A percentile compares a stretch with the other conserved stretches of the same genome.
phyloP scores from a whole-genome alignment of 2,888 invertebrate genomes.

The Aradus depressus region DNA sequence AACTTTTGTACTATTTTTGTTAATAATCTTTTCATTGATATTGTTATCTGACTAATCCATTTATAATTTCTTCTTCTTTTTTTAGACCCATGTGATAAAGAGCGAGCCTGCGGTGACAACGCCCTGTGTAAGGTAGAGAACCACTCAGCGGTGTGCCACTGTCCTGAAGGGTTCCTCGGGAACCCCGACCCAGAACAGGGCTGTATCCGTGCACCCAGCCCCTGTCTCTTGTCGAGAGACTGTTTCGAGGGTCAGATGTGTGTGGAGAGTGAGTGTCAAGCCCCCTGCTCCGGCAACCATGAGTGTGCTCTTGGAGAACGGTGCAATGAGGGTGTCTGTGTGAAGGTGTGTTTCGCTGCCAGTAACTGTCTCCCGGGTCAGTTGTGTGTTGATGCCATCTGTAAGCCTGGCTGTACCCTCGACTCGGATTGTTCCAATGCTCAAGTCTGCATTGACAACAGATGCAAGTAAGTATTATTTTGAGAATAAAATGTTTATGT shows the following conservation, averaged over 20 bases:
- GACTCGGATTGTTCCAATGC: slow-evolving; percentile 69
- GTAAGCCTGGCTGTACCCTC: slow-evolving; percentile 69
- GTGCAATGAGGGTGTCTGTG: slow-evolving; percentile 64
- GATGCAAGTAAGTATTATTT: slow-evolving; percentile 51
- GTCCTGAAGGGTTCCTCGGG: slow-evolving; percentile 75
- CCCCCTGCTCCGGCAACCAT: slow-evolving; percentile 60
- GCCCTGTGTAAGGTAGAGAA: slow-evolving; percentile 64
- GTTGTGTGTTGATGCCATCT: slow-evolving; percentile 70
- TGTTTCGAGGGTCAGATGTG: slow-evolving; percentile 62
- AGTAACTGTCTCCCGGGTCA: slow-evolving; percentile 84
- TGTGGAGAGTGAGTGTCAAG: slow-evolving; percentile 62
- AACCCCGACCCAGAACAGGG: slow-evolving; percentile 81
- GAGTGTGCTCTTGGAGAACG: slow-evolving; percentile 75
- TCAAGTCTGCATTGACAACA: slow-evolving; percentile 61
- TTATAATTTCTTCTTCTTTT: background rate
- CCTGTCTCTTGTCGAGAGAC: slow-evolving; percentile 51
- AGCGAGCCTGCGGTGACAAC: slow-evolving; percentile 72
- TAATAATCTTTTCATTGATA: slow-evolving; percentile 1
- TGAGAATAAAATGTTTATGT: no score
- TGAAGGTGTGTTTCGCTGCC: slow-evolving; percentile 78
- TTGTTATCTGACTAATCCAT: slow-evolving; percentile 4
- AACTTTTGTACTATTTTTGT: no score
- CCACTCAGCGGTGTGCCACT: slow-evolving; percentile 65
- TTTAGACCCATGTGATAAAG: slow-evolving; percentile 61
- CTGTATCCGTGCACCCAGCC: slow-evolving; percentile 67